phyloP scores from a whole-genome alignment of 2,888 invertebrate genomes.

The Glaucopsyche alexis region DNA sequence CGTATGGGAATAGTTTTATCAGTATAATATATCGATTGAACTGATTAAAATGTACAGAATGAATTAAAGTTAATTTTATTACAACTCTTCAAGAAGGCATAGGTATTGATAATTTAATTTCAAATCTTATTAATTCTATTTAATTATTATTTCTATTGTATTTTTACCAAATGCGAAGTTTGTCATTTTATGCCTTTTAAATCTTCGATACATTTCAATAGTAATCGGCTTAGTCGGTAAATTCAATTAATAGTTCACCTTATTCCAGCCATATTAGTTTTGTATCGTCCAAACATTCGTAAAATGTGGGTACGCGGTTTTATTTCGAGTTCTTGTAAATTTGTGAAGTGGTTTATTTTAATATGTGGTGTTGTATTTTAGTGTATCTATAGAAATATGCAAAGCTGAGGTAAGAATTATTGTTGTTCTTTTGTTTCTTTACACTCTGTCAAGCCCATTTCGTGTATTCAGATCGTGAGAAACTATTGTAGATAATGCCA shows the following conservation, averaged over 20 bases:
- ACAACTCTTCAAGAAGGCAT: not conserved
- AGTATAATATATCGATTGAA: not conserved
- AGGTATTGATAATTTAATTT: not conserved
- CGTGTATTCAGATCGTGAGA: no score
- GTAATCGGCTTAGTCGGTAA: slow-evolving; percentile 20
- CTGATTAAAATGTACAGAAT: not conserved
- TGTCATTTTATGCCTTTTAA: not conserved
- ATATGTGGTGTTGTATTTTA: slow-evolving; percentile 15
- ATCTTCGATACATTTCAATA: not conserved
- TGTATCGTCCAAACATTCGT: not conserved
- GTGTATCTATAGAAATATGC: slow-evolving; percentile 16
- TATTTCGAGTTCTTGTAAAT: not conserved
- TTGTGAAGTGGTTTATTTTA: not conserved
- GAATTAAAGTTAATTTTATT: slow-evolving; percentile 2
- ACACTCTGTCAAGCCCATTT: not conserved
- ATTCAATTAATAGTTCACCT: slow-evolving; percentile 19
- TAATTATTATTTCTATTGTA: not conserved
- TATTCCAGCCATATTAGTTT: not conserved
- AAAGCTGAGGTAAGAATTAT: slow-evolving; percentile 3
- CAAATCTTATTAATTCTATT: not conserved
- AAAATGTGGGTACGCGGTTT: slow-evolving; percentile 24
- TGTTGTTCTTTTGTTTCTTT: not conserved
- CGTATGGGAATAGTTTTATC: slow-evolving; percentile 3
- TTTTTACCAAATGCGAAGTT: not conserved
- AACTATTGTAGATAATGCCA: no score